Evolutionary conservation across 2,888 invertebrate genomes (phyloP).

Genomic region (Schizaphis graminum): DNA sequence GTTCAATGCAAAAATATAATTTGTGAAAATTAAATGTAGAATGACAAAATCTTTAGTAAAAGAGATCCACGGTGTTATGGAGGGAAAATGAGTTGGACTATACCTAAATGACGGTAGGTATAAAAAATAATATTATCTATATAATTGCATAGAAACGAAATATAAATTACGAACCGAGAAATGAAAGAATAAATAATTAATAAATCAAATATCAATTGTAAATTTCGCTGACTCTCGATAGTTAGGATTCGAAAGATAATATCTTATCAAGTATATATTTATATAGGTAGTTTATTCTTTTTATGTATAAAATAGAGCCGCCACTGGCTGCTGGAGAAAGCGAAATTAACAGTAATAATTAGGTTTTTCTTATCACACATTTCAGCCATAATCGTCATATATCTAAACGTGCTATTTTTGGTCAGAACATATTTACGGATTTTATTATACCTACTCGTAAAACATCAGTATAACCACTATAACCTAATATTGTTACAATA

Average conservation of each 20-base stretch:
- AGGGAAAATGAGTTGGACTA: background rate
- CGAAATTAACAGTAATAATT: conserved; percentile 1
- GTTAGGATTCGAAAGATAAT: background rate
- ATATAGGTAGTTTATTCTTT: background rate
- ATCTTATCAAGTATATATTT: background rate
- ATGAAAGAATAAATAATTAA: background rate
- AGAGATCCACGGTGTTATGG: background rate
- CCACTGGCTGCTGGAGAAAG: background rate
- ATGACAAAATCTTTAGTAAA: background rate
- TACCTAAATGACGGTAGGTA: background rate
- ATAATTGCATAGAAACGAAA: background rate
- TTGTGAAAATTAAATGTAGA: background rate
- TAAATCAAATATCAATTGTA: background rate
- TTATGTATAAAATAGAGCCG: background rate
- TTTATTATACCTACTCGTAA: background rate
- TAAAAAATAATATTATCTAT: background rate
- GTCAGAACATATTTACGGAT: background rate
- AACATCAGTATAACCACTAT: no score
- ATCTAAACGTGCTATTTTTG: background rate
- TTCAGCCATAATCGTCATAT: background rate
- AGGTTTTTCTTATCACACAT: background rate
- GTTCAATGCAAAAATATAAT: background rate
- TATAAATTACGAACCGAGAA: background rate
- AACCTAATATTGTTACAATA: background rate
- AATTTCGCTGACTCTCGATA: conserved; percentile 10